Evolutionary conservation across 1,140 invertebrate species (phyloP).

Genomic region (Drosophila mauritiana): DNA sequence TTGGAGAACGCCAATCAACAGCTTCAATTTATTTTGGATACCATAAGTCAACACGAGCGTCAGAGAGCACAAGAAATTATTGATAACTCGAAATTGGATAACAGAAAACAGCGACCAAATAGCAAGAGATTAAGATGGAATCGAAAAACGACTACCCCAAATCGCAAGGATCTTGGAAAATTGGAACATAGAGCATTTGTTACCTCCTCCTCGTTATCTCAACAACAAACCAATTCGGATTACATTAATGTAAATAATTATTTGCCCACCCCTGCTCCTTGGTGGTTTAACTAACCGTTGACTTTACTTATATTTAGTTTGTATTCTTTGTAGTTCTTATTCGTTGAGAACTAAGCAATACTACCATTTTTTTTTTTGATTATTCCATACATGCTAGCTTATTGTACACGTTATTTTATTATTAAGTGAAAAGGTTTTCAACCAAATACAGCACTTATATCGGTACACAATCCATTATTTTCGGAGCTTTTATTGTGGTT

Average conservation of each 20-base stretch:
- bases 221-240: conserved; percentile 18
- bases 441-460: too few species aligned
- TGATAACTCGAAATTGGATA: not conserved
- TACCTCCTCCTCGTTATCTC: not conserved
- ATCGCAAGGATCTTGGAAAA: not conserved
- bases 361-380: too few species aligned
- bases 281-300: conserved; percentile 46
- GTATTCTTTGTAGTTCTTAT: not conserved
- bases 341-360: not conserved
- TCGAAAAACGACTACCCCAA: conserved; percentile 9
- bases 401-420: too few species aligned
- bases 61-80: conserved; percentile 15
- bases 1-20: conserved; percentile 10
- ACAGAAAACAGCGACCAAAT: conserved; percentile 34
- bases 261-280: not conserved
- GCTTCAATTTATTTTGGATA: conserved; percentile 25
- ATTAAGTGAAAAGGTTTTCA: not conserved
- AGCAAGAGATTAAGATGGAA: conserved; percentile 57
- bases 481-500: conserved; percentile 2
- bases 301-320: not conserved
- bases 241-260: conserved; percentile 49
- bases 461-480: conserved; percentile 4
- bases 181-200: not conserved
- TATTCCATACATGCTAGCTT: not conserved
- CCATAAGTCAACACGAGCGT: conserved; percentile 53